phyloP scores from a whole-genome alignment of 2,113 vertebrate species.

The Rhagologus leucostigma region DNA sequence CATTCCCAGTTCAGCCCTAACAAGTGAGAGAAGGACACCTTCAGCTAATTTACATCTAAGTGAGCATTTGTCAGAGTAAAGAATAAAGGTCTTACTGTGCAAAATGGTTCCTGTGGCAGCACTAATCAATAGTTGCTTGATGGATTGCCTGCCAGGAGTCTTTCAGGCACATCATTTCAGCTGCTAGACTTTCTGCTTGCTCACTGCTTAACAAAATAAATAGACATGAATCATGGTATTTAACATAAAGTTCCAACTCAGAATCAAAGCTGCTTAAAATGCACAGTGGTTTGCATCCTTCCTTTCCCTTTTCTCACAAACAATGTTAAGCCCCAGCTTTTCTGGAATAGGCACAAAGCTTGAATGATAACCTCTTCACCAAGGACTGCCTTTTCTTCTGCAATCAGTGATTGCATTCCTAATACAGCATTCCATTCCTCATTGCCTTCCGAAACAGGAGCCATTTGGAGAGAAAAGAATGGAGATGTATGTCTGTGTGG shows the following conservation, averaged over 20 bases:
- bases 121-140: constrained; percentile 67
- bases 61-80: constrained; percentile 41
- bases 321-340: background rate
- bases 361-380: constrained; percentile 10
- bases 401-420: background rate
- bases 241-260: constrained; percentile 53
- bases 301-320: background rate
- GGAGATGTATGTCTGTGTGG: background rate
- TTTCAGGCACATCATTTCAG: constrained; percentile 65
- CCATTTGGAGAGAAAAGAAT: background rate
- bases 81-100: constrained; percentile 57
- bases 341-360: background rate
- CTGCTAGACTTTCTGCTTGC: constrained; percentile 72
- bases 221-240: constrained; percentile 65
- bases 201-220: constrained; percentile 70
- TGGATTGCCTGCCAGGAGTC: constrained; percentile 62
- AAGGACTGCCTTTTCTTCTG: background rate
- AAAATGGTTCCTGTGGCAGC: constrained; percentile 40
- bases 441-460: background rate
- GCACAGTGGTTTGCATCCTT: background rate
- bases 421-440: background rate
- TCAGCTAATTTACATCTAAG: constrained; percentile 42
- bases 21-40: constrained; percentile 12
- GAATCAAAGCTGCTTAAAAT: constrained; percentile 54
- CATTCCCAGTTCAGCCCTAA: background rate